phyloP scores from a whole-genome alignment of 2,888 invertebrate species.

The Cepaea hortensis region DNA sequence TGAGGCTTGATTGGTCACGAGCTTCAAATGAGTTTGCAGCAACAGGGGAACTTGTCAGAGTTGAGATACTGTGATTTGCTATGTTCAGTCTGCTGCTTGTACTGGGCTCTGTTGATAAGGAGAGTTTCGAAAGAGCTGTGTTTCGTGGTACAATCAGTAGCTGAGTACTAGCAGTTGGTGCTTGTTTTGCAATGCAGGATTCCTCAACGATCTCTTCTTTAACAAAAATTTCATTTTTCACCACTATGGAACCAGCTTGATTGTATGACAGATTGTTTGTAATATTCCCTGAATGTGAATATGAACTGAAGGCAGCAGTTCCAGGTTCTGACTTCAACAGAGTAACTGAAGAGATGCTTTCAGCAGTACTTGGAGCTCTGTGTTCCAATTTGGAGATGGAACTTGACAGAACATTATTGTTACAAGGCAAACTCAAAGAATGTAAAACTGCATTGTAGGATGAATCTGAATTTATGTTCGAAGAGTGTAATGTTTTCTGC shows the following conservation, averaged over 20 bases:
- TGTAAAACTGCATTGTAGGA: background rate
- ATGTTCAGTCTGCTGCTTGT: background rate
- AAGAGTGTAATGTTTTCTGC: background rate
- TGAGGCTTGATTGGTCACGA: background rate
- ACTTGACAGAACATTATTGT: background rate
- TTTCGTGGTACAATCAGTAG: background rate
- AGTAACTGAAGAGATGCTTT: background rate
- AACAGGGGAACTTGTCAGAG: background rate
- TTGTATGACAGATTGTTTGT: background rate
- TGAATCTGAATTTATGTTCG: background rate
- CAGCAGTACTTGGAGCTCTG: background rate
- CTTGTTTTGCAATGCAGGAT: background rate
- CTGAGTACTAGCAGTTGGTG: background rate
- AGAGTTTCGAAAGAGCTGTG: background rate
- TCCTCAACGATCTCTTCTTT: background rate
- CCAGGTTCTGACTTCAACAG: background rate
- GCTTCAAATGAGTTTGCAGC: background rate
- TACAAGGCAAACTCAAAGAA: background rate
- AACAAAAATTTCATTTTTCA: conserved; percentile 18
- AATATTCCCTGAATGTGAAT: background rate
- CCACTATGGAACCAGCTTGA: background rate
- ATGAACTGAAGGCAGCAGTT: background rate
- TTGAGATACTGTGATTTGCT: background rate
- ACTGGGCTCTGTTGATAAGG: background rate
- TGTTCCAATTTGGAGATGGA: conserved; percentile 1